Evolutionary conservation across 1,140 invertebrate genomes (phyloP).

Genomic region (Zelostemma sp.): DNA sequence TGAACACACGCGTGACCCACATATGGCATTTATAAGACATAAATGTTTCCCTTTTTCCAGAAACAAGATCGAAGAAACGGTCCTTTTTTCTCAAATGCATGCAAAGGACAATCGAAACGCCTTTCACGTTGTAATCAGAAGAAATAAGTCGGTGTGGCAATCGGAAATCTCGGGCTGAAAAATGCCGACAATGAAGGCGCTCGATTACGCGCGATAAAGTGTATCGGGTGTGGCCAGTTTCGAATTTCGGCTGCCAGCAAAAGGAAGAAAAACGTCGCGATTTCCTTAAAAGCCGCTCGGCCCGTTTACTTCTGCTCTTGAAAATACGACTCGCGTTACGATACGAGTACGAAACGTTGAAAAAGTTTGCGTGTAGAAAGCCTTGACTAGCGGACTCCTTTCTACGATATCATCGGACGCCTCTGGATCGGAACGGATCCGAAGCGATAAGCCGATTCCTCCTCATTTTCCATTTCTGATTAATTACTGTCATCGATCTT

Average conservation of each 20-base stretch:
- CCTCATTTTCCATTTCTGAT: too few species aligned
- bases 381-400: conserved; percentile 12
- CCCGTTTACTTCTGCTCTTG: not conserved
- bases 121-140: conserved; percentile 1
- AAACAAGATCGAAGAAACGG: too few species aligned
- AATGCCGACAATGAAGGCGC: conserved; percentile 7
- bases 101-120: not conserved
- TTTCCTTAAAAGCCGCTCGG: not conserved
- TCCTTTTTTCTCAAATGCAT: not conserved
- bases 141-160: not conserved
- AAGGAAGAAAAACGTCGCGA: not conserved
- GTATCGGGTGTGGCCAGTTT: conserved; percentile 14
- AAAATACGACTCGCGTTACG: conserved; percentile 4
- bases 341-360: not conserved
- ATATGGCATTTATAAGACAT: too few species aligned
- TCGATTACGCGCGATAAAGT: conserved; percentile 16
- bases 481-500: too few species aligned
- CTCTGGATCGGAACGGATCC: not conserved
- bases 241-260: conserved; percentile 12
- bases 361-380: conserved; percentile 6
- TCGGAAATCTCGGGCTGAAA: conserved; percentile 5
- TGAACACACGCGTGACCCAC: too few species aligned
- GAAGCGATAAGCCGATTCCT: not conserved
- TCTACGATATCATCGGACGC: conserved; percentile 7
- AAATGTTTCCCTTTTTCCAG: too few species aligned